These are phyloP conservation scores for Saccostrea cuccullata DNA, from an alignment of 1,140 invertebrate genomes.

Conservation along the genomic window DNA sequence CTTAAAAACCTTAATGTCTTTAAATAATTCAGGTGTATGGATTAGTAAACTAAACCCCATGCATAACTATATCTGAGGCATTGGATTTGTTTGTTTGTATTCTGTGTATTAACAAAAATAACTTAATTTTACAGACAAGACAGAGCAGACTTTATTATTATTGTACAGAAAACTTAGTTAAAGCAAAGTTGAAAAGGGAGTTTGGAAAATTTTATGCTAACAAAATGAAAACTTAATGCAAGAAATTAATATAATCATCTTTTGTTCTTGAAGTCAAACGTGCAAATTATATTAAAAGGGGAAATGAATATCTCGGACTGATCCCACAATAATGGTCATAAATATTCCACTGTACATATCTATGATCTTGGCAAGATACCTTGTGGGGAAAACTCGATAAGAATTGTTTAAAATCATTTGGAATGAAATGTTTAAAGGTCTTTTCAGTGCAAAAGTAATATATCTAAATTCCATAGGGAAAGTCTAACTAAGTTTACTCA, in stretches of 20 bases:
- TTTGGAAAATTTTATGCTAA: neutral
- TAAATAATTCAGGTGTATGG: neutral
- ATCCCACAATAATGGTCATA: neutral
- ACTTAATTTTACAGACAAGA: constrained; percentile 33
- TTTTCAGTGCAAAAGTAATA: neutral
- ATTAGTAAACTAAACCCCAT: neutral
- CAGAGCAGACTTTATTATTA: neutral
- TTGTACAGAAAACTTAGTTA: neutral
- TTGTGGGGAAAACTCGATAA: neutral
- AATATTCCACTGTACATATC: neutral
- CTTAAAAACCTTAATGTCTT: too few relatives aligned
- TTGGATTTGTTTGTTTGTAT: constrained; percentile 24
- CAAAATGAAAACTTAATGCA: neutral
- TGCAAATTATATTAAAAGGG: too few relatives aligned
- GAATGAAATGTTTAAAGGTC: neutral
- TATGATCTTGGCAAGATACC: neutral
- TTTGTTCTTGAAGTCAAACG: neutral
- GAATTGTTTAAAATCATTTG: neutral
- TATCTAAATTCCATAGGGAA: neutral
- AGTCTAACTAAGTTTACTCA: neutral
- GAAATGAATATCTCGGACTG: too few relatives aligned
- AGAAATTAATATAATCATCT: neutral
- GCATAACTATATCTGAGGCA: constrained; percentile 1
- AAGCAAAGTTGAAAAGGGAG: neutral
- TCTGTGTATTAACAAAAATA: constrained; percentile 13